Evolutionary conservation across 2,888 invertebrate species (phyloP).

Genomic region (Ormyrus nitidulus): DNA sequence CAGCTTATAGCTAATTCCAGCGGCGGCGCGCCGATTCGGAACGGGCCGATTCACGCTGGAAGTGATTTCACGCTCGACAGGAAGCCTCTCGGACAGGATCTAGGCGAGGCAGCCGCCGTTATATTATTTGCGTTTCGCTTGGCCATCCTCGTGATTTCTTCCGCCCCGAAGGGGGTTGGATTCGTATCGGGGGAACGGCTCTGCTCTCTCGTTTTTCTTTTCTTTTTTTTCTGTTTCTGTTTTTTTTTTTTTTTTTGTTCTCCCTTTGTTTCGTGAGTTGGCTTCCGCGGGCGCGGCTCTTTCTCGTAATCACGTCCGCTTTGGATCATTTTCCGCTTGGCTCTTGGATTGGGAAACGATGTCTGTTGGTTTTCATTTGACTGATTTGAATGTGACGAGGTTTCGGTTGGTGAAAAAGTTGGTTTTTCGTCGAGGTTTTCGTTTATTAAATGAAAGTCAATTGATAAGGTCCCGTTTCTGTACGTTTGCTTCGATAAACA

Average conservation of each 20-base stretch:
- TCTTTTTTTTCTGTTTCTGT: not conserved
- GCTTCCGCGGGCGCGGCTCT: not conserved
- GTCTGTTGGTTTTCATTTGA: no score
- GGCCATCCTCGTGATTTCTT: constrained; percentile 41
- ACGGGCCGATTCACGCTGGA: constrained; percentile 66
- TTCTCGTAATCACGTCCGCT: constrained; percentile 34
- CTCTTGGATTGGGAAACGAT: no score
- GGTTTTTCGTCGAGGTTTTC: no score
- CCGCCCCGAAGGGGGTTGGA: constrained; percentile 23
- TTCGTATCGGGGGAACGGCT: not conserved
- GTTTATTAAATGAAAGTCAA: no score
- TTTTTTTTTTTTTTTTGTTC: not conserved
- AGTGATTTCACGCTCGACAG: constrained; percentile 73
- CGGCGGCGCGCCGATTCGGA: constrained; percentile 59
- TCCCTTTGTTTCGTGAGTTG: not conserved
- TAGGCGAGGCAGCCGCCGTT: constrained; percentile 70
- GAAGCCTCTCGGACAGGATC: constrained; percentile 71
- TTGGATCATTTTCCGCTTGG: no score
- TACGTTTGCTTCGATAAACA: no score
- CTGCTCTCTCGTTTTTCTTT: not conserved
- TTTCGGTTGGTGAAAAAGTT: no score
- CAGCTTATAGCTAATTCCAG: constrained; percentile 40
- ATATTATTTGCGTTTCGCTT: constrained; percentile 52
- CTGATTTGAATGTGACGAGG: no score
- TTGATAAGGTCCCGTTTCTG: no score